A percentile compares a stretch with the other conserved stretches of the same genome.
Evolutionary conservation across 2,888 invertebrate genomes (phyloP).

Genomic region (Didymodactylos carnosus): DNA sequence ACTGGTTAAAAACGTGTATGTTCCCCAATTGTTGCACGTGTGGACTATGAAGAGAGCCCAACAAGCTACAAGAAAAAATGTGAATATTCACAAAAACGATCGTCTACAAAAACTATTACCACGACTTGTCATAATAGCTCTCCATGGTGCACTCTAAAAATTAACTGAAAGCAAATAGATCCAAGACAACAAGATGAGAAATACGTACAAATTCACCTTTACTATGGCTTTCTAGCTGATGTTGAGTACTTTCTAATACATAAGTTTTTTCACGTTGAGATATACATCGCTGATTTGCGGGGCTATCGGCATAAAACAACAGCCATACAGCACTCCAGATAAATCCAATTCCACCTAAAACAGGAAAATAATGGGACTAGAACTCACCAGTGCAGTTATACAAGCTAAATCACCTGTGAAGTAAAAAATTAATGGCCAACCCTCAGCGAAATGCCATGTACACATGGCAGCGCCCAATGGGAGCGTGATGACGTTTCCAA

Average conservation of each 20-base stretch:
- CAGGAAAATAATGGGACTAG: conserved; percentile 4
- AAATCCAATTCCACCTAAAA: conserved; percentile 1
- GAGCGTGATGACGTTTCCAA: conserved; percentile 4
- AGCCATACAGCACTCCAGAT: conserved; percentile 11
- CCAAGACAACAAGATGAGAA: too few species aligned
- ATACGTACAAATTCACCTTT: conserved; percentile 3
- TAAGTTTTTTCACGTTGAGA: conserved; percentile 7
- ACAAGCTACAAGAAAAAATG: conserved; percentile 2
- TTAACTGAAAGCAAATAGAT: too few species aligned
- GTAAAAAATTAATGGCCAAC: conserved; percentile 11
- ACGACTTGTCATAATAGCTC: conserved; percentile 3
- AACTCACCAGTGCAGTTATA: conserved; percentile 1
- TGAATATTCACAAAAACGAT: background rate
- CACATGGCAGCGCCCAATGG: conserved; percentile 5
- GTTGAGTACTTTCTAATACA: background rate
- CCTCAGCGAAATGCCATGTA: conserved; percentile 3
- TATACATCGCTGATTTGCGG: conserved; percentile 7
- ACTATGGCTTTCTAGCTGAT: background rate
- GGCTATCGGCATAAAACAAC: conserved; percentile 3
- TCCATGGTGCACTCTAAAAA: conserved; percentile 14
- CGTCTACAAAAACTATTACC: background rate
- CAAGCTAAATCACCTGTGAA: background rate
- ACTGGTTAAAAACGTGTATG: conserved; percentile 7
- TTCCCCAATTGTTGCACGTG: conserved; percentile 11
- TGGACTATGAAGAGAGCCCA: conserved; percentile 8